Conservation (phyloP, 2,797 vertebrate genomes). For the Sebastes minor region DNA sequence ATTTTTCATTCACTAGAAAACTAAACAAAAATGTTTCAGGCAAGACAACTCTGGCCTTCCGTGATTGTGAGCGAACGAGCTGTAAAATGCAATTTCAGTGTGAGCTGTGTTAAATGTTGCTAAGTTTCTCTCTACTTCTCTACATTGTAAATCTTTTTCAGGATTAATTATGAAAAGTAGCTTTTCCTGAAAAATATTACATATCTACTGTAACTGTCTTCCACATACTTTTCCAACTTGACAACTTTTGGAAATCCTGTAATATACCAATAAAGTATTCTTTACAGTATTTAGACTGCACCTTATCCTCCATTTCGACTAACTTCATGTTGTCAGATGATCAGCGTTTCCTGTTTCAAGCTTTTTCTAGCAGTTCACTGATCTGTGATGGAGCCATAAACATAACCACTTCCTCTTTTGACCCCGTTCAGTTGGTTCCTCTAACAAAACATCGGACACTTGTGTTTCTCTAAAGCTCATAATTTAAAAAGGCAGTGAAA, state of each 20-base stretch:
- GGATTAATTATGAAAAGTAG: neutral
- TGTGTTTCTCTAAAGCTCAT: neutral
- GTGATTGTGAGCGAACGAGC: neutral
- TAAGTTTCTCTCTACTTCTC: neutral
- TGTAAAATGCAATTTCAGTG: neutral
- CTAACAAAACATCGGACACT: neutral
- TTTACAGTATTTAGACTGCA: neutral
- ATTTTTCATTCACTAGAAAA: neutral
- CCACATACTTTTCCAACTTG: neutral
- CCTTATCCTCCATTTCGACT: constrained; percentile 7
- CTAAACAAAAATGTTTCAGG: neutral
- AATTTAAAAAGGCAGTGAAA: neutral
- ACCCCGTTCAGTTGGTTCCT: neutral
- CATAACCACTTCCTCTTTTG: constrained; percentile 62
- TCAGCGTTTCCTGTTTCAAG: constrained; percentile 32
- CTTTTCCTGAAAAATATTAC: neutral
- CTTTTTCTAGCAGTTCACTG: neutral
- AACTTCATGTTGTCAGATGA: neutral
- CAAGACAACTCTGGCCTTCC: neutral
- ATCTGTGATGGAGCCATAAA: neutral
- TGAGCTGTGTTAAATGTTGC: neutral
- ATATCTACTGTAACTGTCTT: neutral
- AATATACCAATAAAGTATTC: constrained; percentile 6
- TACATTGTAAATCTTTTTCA: neutral
- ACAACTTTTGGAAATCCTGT: neutral